Evolutionary conservation across 2,113 vertebrate species (phyloP).

Genomic region (Corvus moneduloides): DNA sequence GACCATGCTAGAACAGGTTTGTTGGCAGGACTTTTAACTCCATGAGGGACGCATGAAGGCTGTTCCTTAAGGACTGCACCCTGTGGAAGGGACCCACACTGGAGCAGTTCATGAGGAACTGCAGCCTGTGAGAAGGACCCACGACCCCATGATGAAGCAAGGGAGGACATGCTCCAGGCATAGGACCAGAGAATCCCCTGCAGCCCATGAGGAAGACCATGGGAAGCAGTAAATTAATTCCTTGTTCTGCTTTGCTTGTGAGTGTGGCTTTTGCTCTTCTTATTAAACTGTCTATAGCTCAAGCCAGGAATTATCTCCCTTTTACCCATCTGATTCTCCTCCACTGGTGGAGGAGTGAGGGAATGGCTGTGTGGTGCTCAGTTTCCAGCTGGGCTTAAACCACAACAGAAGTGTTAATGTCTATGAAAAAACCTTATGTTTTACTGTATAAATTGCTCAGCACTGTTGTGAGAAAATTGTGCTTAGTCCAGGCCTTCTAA

Average conservation of each 20-base stretch:
- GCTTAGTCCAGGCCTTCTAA: neutral
- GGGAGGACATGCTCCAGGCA: neutral
- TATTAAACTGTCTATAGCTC: neutral
- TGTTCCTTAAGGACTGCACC: neutral
- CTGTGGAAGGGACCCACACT: neutral
- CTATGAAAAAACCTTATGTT: neutral
- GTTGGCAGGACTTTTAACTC: neutral
- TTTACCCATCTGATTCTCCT: neutral
- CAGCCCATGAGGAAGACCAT: neutral
- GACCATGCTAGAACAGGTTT: neutral
- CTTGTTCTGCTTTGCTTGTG: neutral
- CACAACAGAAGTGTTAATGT: accelerated
- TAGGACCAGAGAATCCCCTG: neutral
- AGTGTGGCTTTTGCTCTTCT: neutral
- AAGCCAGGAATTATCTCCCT: neutral
- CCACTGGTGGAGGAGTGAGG: neutral
- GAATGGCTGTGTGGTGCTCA: neutral
- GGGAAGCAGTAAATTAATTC: neutral
- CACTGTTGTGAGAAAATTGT: neutral
- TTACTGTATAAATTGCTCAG: neutral
- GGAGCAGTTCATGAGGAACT: neutral
- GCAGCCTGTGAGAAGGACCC: neutral
- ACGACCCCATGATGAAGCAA: neutral
- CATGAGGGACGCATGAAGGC: neutral
- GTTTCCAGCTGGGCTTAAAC: neutral